Base-by-base conservation (phyloP, 2,888 invertebrate genomes). In the Cosmia pyralina region DNA sequence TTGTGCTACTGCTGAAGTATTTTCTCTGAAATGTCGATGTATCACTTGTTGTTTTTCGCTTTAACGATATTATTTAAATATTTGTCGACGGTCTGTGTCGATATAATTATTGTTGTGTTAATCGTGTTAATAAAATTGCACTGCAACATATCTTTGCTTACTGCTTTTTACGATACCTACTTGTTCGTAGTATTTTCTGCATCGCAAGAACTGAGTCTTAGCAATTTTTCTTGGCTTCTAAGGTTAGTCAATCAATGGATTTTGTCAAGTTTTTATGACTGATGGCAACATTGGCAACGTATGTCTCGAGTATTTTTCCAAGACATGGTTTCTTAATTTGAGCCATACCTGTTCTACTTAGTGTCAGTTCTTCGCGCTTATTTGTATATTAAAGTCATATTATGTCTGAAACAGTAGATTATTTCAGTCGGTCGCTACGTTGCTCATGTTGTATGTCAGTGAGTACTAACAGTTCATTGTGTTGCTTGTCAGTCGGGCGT, bases 381-480 rank as follows among this genome's bases (percentile, higher is more conserved):
- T 60, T 69, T 58, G 28, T 34, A 38, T 48, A 38, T 28, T 17
- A 34, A 17, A 13, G 7, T 46, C 15, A 13, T 48, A 44, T 50
- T 15, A 44, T 64, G 44, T 62, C 34, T 63, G 48, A 44, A 78
- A 50, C 34, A 50, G n/a, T 57, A 53, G 19, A 34, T 50, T 46
- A 11, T 70, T 69, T 53, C 52, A 68, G 69, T 11, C 19, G 28
- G 53, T 60, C 8, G 8, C 4, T 50, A 48, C 48, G 28, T n/a
- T 44, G 58, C 0, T 44, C 10, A 44, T 79, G 52, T 79, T 57
- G 17, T 66, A 57, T 66, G 65, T 46, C 60, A 34, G 52, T 34
- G 46, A 72, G 44, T 69, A 58, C 69, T 67, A 69, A 83, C 63
- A 59, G 53, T 83, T 74, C 55, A 83, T 74, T 83, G 67, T 80